Conservation (phyloP, 2,113 vertebrate species). For the Apaloderma vittatum region DNA sequence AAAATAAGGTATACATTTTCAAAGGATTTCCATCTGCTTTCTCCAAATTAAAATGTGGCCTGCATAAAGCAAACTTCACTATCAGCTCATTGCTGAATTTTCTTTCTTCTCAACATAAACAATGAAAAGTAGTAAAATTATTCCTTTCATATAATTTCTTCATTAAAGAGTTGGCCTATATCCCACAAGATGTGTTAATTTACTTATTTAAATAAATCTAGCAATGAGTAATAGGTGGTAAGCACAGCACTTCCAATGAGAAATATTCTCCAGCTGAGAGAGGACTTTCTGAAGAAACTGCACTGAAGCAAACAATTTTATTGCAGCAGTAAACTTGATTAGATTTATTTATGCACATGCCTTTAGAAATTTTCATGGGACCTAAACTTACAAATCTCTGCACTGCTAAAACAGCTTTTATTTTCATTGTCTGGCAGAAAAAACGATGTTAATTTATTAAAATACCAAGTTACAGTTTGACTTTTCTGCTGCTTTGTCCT, state of each 20-base stretch:
- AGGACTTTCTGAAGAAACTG: background rate
- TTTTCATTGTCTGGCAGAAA: background rate
- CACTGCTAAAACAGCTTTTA: background rate
- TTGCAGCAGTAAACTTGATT: background rate
- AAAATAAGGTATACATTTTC: background rate
- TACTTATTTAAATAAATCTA: background rate
- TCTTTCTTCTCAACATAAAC: background rate
- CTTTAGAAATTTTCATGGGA: background rate
- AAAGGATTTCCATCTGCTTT: background rate
- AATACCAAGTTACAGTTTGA: background rate
- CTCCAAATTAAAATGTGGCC: background rate
- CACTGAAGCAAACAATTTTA: background rate
- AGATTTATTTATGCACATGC: background rate
- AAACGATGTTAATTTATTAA: background rate
- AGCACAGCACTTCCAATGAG: background rate
- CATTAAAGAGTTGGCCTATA: background rate
- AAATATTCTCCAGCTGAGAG: background rate
- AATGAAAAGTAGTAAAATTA: background rate
- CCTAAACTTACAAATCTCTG: background rate
- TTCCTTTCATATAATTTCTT: background rate
- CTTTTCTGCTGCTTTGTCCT: background rate
- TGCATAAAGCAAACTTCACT: background rate
- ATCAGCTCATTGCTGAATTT: background rate
- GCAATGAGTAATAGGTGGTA: background rate
- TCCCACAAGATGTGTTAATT: background rate